Evolutionary conservation across 2,888 invertebrate genomes (phyloP).

Genomic region (Leptinotarsa peninsularis): DNA sequence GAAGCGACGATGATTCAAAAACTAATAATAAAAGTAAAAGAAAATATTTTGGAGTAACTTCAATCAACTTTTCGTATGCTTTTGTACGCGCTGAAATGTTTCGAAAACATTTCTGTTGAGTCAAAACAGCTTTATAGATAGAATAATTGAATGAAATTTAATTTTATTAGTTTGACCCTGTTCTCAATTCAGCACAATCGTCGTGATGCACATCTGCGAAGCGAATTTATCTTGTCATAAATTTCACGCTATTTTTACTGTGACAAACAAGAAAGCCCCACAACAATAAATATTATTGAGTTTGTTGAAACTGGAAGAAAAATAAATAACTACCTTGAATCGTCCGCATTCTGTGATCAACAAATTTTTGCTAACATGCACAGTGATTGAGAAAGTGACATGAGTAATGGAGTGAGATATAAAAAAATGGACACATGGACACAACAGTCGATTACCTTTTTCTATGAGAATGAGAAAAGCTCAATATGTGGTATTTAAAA

Average conservation of each 20-base stretch:
- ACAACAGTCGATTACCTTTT: too few species aligned
- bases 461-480: too few species aligned
- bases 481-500: too few species aligned
- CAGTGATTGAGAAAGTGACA: too few species aligned
- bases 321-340: background rate
- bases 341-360: too few species aligned
- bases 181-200: slow-evolving; percentile 35
- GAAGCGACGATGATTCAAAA: background rate
- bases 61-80: slow-evolving; percentile 1
- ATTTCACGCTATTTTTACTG: slow-evolving; percentile 14
- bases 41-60: background rate
- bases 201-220: slow-evolving; percentile 31
- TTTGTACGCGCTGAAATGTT: background rate
- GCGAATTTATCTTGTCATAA: slow-evolving; percentile 27
- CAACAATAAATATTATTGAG: background rate
- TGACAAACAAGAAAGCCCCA: background rate
- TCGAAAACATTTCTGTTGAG: slow-evolving; percentile 15
- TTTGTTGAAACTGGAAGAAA: background rate
- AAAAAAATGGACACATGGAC: too few species aligned
- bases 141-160: slow-evolving; percentile 38
- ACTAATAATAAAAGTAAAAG: background rate
- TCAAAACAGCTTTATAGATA: slow-evolving; percentile 22
- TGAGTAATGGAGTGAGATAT: too few species aligned
- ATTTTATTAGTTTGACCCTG: slow-evolving; percentile 42
- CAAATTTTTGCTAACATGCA: too few species aligned